Evolutionary conservation across 2,113 vertebrate genomes (phyloP), one percentile per base, ranked within the genome.

Genomic region (Percopsis transmontana): DNA sequence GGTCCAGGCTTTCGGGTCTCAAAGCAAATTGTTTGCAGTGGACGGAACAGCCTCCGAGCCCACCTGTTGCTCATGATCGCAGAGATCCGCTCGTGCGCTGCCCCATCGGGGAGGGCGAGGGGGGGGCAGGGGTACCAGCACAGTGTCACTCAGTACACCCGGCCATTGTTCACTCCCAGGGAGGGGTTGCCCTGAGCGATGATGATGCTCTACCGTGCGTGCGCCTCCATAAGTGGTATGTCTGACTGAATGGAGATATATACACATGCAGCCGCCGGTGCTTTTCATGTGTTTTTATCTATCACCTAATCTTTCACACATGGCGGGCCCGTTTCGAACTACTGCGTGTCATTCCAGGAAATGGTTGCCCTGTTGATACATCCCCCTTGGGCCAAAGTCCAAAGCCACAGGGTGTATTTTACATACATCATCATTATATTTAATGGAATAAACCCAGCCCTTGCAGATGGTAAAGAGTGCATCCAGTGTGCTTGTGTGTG

Each of bases 1-100:
- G 76, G 77, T 86, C 75, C 76, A 74, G 70, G 70, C 76, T 79
- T 79, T 80, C 58, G 73, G 79, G 58, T 87, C 88, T 86, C 81
- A 82, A 89, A 87, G 77, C 68, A 75, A 86, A 88, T 74, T 77
- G 80, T 89, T 87, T 81, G 74, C 80, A 91, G 87, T 55, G 51
- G 71, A 79, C 79, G 68, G 63, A 83, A 70, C 44, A 39, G 74
- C 15, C 56, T 86, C 74, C 77, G 76, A 82, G 73, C 75, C 84
- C 86, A 89, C 87, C 88, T 90, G 89, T 88, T 87, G 86, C 71
- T 89, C 74, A 68, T 87, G 85, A 88, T 83, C 77, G 72, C 78
- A 64, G 38, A 83, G 86, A 85, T 82, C 81, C 72, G 79, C 66
- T 83, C 47, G 82, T 75, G 80, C 75, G 57, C 70, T 58, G 68